phyloP scores from a whole-genome alignment of 2,113 vertebrate species.

The Hippocampus zosterae region DNA sequence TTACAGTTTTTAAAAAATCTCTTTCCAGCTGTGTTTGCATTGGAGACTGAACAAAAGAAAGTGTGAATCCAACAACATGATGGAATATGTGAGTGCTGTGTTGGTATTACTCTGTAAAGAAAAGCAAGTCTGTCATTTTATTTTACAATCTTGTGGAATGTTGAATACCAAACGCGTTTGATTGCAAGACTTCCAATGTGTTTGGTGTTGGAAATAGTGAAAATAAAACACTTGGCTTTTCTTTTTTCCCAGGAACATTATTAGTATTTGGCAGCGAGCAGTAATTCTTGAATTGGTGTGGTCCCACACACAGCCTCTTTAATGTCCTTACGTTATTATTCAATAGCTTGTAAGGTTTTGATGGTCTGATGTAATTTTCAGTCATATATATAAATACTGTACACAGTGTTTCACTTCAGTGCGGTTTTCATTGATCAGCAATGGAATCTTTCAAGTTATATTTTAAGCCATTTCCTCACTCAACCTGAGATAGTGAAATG shows the following conservation, averaged over 20 bases:
- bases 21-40: constrained; percentile 92
- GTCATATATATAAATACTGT: too few species aligned
- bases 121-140: background rate
- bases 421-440: background rate
- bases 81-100: constrained; percentile 98
- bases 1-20: background rate
- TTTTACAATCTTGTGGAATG: background rate
- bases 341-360: too few species aligned
- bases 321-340: too few species aligned
- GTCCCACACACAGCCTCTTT: too few species aligned
- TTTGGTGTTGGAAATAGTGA: too few species aligned
- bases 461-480: background rate
- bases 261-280: too few species aligned
- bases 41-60: constrained; percentile 99
- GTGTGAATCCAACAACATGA: constrained; percentile 99
- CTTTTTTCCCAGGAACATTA: too few species aligned
- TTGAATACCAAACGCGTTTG: background rate
- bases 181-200: background rate
- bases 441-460: background rate
- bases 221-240: too few species aligned
- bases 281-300: too few species aligned
- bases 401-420: background rate
- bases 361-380: too few species aligned
- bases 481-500: background rate
- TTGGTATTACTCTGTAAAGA: background rate